Evolutionary conservation across 2,888 invertebrate species (phyloP), one percentile per base, ranked within the genome.

Genomic region (Tenthredo mesomela): DNA sequence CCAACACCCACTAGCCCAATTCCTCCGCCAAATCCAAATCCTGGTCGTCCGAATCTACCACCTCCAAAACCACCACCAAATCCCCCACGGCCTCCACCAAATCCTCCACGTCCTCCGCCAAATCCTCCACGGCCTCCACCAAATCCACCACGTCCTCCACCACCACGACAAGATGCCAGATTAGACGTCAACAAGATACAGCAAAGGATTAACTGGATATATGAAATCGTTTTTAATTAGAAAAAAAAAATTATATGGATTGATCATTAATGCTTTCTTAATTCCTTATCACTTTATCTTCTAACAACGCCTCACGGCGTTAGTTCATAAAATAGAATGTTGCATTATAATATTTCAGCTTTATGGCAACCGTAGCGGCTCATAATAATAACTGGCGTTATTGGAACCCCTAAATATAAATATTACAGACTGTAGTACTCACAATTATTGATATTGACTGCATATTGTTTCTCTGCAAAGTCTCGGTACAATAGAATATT

Each of bases 131-230:
- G 43, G 10, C 83, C 50, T 43, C 83, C 71, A 1, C 83, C 83
- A 40, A 33, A 73, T 25, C 85, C 78, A 29, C 80, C 58, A 25
- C 58, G 50, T n/a, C 85, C 89, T 40, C 78, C 86, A n/a, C 93
- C 88, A 18, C 78, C 71, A 58, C 43, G 80, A 61, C 80, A 80
- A 40, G 61, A 80, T 25, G 18, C 50, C 29, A 37, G n/a, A 12
- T 61, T 29, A 40, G 80, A 37, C 6, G 61, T 61, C 21, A 80
- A 21, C 12, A 80, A 18, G 21, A 58, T 18, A 50, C 80, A 80
- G 80, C 80, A 58, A 61, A 80, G 33, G 40, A 80, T 37, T 18
- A 80, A n/a, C 80, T 80, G 80, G 15, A 80, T 29, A 80, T 25
- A 67, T 5, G 2, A 67, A 29, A 29, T 58, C 21, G 2, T 21